Evolutionary conservation across 2,888 invertebrate genomes (phyloP).

Genomic region (Bugulina stolonifera): DNA sequence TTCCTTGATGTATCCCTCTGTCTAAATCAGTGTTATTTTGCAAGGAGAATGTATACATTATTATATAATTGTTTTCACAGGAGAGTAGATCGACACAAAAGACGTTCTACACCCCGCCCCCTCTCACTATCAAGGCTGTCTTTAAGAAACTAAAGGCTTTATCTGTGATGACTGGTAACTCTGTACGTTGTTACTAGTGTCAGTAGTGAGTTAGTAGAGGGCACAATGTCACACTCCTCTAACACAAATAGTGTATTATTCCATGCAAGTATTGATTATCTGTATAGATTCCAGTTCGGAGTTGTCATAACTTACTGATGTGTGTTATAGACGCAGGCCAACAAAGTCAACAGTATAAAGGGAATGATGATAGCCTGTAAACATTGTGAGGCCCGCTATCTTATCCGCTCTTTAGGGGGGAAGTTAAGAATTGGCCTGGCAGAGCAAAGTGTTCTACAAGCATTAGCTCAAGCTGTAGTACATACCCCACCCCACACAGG

Average conservation of each 20-base stretch:
- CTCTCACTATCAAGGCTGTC: slow-evolving; percentile 68
- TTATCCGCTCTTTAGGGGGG: slow-evolving; percentile 83
- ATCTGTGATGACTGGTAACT: slow-evolving; percentile 74
- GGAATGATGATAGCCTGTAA: slow-evolving; percentile 85
- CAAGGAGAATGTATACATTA: slow-evolving; percentile 16
- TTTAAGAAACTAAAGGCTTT: slow-evolving; percentile 79
- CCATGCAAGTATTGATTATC: no score
- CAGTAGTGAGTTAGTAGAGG: no score
- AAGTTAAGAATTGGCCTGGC: slow-evolving; percentile 93
- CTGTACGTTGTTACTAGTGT: slow-evolving; percentile 55
- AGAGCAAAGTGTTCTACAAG: slow-evolving; percentile 86
- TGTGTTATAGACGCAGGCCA: slow-evolving; percentile 55
- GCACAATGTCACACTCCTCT: no score
- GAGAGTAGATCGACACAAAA: slow-evolving; percentile 63
- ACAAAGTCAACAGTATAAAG: slow-evolving; percentile 87
- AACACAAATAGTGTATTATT: no score
- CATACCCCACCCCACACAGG: slow-evolving; percentile 68
- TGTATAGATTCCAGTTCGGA: no score
- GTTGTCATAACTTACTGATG: background rate
- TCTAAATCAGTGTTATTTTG: no score
- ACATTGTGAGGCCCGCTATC: slow-evolving; percentile 73
- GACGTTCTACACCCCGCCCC: slow-evolving; percentile 78
- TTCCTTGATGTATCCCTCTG: no score
- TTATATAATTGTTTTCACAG: slow-evolving; percentile 38
- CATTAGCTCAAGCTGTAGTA: slow-evolving; percentile 79